These are phyloP conservation scores for Anabas testudineus DNA, from an alignment of 2,797 vertebrate genomes.

Conservation along the genomic window DNA sequence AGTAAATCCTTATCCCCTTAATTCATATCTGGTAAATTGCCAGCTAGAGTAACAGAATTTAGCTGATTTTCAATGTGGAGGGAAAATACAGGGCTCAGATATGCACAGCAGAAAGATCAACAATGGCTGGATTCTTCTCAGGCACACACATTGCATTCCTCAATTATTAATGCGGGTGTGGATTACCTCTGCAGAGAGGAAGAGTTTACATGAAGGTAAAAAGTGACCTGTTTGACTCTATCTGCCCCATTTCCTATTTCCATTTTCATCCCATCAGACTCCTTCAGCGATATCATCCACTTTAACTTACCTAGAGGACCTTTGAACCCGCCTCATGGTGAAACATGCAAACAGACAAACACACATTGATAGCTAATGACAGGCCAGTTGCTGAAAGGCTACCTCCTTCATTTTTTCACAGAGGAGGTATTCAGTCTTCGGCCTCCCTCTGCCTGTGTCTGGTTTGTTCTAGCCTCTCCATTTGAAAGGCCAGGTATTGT, in stretches of 20 bases:
- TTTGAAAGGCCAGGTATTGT: slow-evolving; percentile 82
- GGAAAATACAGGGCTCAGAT: slow-evolving; percentile 35
- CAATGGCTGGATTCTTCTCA: slow-evolving; percentile 52
- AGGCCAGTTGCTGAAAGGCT: slow-evolving; percentile 53
- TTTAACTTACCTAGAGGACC: slow-evolving; percentile 39
- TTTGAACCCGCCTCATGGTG: slow-evolving; percentile 43
- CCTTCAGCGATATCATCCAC: slow-evolving; percentile 46
- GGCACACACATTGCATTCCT: slow-evolving; percentile 49
- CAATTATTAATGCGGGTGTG: slow-evolving; percentile 78
- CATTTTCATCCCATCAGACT: slow-evolving; percentile 58
- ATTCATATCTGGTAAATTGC: slow-evolving; percentile 32
- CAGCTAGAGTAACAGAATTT: slow-evolving; percentile 30
- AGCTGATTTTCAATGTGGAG: slow-evolving; percentile 37
- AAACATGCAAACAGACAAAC: slow-evolving; percentile 48
- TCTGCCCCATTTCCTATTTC: slow-evolving; percentile 62
- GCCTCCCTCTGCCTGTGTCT: slow-evolving; percentile 59
- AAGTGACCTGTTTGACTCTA: slow-evolving; percentile 64
- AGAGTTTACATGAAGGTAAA: slow-evolving; percentile 72
- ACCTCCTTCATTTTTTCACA: slow-evolving; percentile 54
- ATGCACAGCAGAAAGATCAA: slow-evolving; percentile 57
- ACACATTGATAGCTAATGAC: slow-evolving; percentile 56
- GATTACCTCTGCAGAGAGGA: slow-evolving; percentile 72
- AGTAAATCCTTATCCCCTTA: slow-evolving; percentile 44
- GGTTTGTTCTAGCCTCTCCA: slow-evolving; percentile 64
- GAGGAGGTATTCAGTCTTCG: slow-evolving; percentile 65